These are phyloP conservation scores for Scaptomyza pallida DNA, from an alignment of 1,140 invertebrate genomes.

Conservation along the genomic window DNA sequence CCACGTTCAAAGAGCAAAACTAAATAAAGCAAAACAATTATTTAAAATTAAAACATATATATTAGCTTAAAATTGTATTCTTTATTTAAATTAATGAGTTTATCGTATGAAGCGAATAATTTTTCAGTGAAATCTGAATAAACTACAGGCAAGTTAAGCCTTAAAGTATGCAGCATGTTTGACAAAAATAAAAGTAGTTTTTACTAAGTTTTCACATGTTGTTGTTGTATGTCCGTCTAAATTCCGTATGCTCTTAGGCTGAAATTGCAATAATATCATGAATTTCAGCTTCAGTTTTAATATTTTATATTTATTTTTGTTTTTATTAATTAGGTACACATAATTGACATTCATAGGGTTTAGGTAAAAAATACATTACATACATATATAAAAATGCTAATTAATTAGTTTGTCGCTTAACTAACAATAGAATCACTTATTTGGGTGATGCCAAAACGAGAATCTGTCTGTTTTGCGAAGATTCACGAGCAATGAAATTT, in stretches of 20 bases:
- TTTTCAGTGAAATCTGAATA: too few relatives aligned
- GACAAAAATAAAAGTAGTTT: too few relatives aligned
- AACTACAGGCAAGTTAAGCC: too few relatives aligned
- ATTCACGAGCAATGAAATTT: slow-evolving; percentile 18
- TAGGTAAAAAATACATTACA: slow-evolving; percentile 59
- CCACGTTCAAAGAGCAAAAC: slow-evolving; percentile 71
- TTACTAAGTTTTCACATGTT: too few relatives aligned
- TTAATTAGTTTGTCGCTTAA: slow-evolving; percentile 61
- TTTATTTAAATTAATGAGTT: too few relatives aligned
- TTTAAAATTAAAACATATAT: slow-evolving; percentile 22
- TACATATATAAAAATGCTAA: slow-evolving; percentile 54
- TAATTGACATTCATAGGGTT: slow-evolving; percentile 56
- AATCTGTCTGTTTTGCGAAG: slow-evolving; percentile 22
- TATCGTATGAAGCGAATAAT: too few relatives aligned
- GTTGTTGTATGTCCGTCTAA: too few relatives aligned
- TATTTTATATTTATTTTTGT: slow-evolving; percentile 1
- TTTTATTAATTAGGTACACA: slow-evolving; percentile 65
- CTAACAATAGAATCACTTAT: slow-evolving; percentile 46
- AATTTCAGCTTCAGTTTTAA: too few relatives aligned
- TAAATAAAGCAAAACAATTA: slow-evolving; percentile 78
- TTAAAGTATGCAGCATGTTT: too few relatives aligned
- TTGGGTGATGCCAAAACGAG: slow-evolving; percentile 44
- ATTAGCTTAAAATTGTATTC: neutral
- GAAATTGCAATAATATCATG: too few relatives aligned
- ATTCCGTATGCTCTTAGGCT: too few relatives aligned